These are phyloP conservation scores for Muscicapa striata DNA, from an alignment of 2,797 vertebrate genomes.

Conservation along the genomic window DNA sequence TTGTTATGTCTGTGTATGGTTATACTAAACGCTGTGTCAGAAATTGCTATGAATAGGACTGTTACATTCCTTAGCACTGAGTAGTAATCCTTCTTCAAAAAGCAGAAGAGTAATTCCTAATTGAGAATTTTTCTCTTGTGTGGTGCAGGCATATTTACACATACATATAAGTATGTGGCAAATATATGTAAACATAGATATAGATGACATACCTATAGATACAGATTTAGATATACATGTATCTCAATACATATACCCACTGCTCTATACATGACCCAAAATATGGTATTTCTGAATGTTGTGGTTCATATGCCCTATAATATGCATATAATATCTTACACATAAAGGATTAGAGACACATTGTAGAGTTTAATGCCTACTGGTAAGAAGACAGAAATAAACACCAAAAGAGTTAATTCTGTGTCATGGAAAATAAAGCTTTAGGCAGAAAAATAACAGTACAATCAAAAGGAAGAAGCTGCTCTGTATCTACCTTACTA, in stretches of 20 bases:
- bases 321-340: background rate
- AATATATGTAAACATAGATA: background rate
- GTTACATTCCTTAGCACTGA: slow-evolving; percentile 27
- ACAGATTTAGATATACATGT: background rate
- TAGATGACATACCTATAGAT: too few relatives aligned
- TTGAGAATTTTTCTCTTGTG: background rate
- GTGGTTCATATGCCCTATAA: background rate
- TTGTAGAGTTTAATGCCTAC: background rate
- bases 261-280: background rate
- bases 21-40: slow-evolving; percentile 26
- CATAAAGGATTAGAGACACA: background rate
- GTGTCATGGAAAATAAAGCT: background rate
- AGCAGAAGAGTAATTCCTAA: background rate
- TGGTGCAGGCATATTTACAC: background rate
- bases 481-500: background rate
- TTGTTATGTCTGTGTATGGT: slow-evolving; percentile 51
- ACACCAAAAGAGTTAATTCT: background rate
- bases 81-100: background rate
- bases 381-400: background rate
- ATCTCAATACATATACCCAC: background rate
- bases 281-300: background rate
- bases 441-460: background rate
- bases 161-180: background rate
- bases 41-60: background rate
- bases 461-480: background rate